Percentiles rank a stretch among this genome's conserved stretches.
Conservation (phyloP, 2,797 vertebrate genomes). For the Ctenopoma multispine region DNA sequence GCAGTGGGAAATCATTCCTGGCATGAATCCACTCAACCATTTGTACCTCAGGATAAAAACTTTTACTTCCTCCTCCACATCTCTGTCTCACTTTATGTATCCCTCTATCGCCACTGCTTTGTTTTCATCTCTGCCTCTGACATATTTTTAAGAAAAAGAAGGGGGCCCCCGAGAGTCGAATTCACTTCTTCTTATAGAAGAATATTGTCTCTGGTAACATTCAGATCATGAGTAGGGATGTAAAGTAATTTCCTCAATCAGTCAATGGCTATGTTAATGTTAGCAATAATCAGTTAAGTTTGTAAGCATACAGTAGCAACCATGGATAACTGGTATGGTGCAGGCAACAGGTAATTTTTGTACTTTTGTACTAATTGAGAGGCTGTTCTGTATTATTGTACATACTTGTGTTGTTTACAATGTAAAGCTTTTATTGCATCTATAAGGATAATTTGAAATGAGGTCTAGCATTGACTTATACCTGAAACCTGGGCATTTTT, state of each 20-base stretch:
- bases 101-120: background rate
- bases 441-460: background rate
- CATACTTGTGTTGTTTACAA: constrained; percentile 1
- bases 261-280: background rate
- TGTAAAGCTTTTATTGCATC: background rate
- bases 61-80: constrained; percentile 18
- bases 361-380: background rate
- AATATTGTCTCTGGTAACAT: background rate
- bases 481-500: background rate
- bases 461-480: background rate
- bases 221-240: background rate
- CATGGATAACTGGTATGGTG: background rate
- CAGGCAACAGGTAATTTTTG: background rate
- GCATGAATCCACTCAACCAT: constrained; percentile 33
- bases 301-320: background rate
- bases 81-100: constrained; percentile 1
- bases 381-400: background rate
- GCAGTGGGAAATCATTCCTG: constrained; percentile 43
- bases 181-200: background rate
- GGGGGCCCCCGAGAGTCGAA: background rate
- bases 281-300: background rate
- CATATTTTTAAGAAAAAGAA: constrained; percentile 1
- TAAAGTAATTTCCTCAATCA: background rate
- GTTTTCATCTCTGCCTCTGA: background rate
- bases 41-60: constrained; percentile 47